Conservation (phyloP, 2,113 vertebrate genomes). For the Dascyllus trimaculatus region DNA sequence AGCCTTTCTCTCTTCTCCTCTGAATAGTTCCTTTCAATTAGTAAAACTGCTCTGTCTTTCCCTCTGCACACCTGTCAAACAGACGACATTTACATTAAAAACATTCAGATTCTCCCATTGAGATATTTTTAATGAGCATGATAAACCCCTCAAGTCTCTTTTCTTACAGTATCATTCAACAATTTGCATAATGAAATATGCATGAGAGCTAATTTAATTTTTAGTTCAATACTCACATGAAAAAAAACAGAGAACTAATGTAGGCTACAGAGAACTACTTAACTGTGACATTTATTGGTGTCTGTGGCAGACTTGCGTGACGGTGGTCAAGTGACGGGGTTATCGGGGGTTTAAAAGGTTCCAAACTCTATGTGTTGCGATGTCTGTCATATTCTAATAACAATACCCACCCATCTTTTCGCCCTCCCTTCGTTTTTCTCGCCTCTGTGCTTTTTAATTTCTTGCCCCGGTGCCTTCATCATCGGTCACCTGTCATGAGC, state of each 20-base stretch:
- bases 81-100: conserved; percentile 75
- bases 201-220: conserved; percentile 75
- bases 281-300: background rate
- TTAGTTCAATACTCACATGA: conserved; percentile 55
- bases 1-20: conserved; percentile 49
- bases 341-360: conserved; percentile 52
- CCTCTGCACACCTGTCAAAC: conserved; percentile 73
- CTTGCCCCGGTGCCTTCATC: conserved; percentile 81
- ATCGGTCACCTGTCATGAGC: conserved; percentile 81
- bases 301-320: conserved; percentile 10
- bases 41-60: conserved; percentile 53
- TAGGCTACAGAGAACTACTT: conserved; percentile 1
- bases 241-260: conserved; percentile 40
- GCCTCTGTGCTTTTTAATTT: conserved; percentile 83
- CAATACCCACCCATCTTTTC: conserved; percentile 65
- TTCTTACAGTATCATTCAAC: conserved; percentile 61
- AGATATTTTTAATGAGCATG: conserved; percentile 78
- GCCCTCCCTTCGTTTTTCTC: conserved; percentile 59
- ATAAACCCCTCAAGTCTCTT: conserved; percentile 67
- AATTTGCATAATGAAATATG: conserved; percentile 76
- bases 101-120: conserved; percentile 66
- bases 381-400: conserved; percentile 77
- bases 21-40: conserved; percentile 77
- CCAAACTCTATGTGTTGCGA: conserved; percentile 50
- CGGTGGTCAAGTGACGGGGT: conserved; percentile 25